phyloP scores from a whole-genome alignment of 2,113 vertebrate genomes.

The Calyptommatus sinebrachiatus region DNA sequence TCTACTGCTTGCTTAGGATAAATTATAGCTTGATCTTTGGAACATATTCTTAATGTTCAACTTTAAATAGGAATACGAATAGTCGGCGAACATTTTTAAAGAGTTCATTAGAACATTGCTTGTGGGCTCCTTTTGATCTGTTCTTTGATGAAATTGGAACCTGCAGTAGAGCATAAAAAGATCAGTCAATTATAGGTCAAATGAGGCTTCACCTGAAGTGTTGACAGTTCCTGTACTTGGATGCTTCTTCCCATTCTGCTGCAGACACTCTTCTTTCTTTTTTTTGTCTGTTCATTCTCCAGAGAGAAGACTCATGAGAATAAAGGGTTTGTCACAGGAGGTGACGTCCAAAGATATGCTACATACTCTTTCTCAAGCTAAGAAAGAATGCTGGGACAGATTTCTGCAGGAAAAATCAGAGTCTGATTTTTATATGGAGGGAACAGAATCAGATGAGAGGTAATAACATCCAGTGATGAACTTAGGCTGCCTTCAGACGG shows the following conservation, averaged over 20 bases:
- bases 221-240: not conserved
- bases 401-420: constrained; percentile 91
- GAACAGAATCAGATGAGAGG: constrained; percentile 86
- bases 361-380: constrained; percentile 88
- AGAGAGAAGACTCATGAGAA: constrained; percentile 91
- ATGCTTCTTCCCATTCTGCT: not conserved
- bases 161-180: not conserved
- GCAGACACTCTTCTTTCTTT: not conserved
- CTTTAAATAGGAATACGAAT: not conserved
- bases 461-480: constrained; percentile 43
- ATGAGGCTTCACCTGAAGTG: not conserved
- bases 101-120: fast-evolving
- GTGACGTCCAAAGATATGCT: constrained; percentile 96
- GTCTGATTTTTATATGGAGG: constrained; percentile 83
- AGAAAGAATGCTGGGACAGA: constrained; percentile 96
- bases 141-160: not conserved
- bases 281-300: constrained; percentile 23
- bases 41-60: not conserved
- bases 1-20: not conserved
- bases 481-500: not conserved
- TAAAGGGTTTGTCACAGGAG: constrained; percentile 89
- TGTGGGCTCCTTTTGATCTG: not conserved
- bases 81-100: not conserved
- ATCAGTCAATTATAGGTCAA: not conserved
- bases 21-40: not conserved